Evolutionary conservation across 2,113 vertebrate genomes (phyloP), one percentile per base, ranked within the genome.

Genomic region (Chelonoidis abingdonii): DNA sequence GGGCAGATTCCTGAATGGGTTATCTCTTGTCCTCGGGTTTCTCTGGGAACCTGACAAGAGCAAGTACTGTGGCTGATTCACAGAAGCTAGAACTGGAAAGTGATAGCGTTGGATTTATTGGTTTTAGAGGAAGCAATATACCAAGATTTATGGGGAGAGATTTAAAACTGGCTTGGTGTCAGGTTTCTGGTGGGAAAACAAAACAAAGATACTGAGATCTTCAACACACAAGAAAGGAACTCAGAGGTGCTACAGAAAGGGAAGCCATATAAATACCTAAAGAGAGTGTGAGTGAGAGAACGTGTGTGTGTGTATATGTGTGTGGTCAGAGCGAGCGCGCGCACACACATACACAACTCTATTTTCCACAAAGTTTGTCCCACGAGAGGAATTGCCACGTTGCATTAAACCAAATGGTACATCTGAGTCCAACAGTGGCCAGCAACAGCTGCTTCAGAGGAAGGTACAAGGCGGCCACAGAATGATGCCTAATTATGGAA

Each of bases 41-140:
- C 94, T 88, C 81, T 93, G 80, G 25, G 41, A 93, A 0, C 1
- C 0, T 52, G 62, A 84, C 89, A 75, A 53, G 44, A 95, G 4
- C 24, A 11, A 2, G 7, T 13, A 52, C 5, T 44, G 6, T 1
- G 14, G 54, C 79, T 22, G 25, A 82, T 83, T 87, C 25, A 3
- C 27, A 35, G 72, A 52, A 90, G 72, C 35, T 76, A 72, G 79
- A 90, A 53, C 49, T 86, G 83, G 78, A 62, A 84, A 84, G n/a
- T 0, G 78, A 8, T 12, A n/a, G 14, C 2, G 7, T 9, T 69
- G 35, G 35, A 35, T 16, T 35, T 31, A n/a, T n/a, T 69, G 35
- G 16, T 69, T 69, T 69, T 8, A 65, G 31, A 62, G 29, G 59
- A 62, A 62, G 29, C 2, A 29, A 7, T 21, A 21, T 38, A 38